Evolutionary conservation across 37 sponge, comb jelly and placozoan species (phyloP), one percentile per base, ranked within the genome.

Genomic region (Mnemiopsis leidyi): DNA sequence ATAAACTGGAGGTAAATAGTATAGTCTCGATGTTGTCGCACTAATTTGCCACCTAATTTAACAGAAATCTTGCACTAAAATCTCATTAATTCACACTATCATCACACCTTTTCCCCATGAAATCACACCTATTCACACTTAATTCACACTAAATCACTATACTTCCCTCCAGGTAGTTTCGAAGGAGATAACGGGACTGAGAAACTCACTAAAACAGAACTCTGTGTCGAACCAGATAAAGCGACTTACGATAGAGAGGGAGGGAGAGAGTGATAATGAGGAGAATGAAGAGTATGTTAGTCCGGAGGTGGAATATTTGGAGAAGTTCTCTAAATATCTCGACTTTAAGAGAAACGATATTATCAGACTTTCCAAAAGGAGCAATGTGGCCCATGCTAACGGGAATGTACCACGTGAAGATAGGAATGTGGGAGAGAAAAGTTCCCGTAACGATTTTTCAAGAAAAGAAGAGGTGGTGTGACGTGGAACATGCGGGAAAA

Each of bases 281-380:
- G 61, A 48, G 9, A 48, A 5, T 18, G 30, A n/a, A 71, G 75
- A 71, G 30, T 71, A 23, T 71, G 75, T 29, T 5, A 85, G 90
- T 33, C 90, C 90, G 7, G 90, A 85, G 90, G 90, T 85, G 1
- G 90, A 85, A 21, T n/a, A 32, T 28, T 39, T 85, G 48, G 90
- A 85, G 23, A 35, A 85, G 90, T 85, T 85, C 23, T 23, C 61
- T n/a, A 35, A 37, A 37, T 85, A 85, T 39, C 61, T 85, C 48
- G 90, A 85, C 30, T 38, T 85, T 37, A 85, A 85, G 90, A 85
- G 90, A 61, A 85, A 85, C 30, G 90, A 85, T 37, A 85, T 85
- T 3, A 38, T 85, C 23, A 38, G 90, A 40, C 36, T 18, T 18
- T 85, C 90, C 13, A 13, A 37, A 9, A 36, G 90, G 35, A n/a